phyloP scores from a whole-genome alignment of 2,888 invertebrate genomes.

The Orthosia cruda region DNA sequence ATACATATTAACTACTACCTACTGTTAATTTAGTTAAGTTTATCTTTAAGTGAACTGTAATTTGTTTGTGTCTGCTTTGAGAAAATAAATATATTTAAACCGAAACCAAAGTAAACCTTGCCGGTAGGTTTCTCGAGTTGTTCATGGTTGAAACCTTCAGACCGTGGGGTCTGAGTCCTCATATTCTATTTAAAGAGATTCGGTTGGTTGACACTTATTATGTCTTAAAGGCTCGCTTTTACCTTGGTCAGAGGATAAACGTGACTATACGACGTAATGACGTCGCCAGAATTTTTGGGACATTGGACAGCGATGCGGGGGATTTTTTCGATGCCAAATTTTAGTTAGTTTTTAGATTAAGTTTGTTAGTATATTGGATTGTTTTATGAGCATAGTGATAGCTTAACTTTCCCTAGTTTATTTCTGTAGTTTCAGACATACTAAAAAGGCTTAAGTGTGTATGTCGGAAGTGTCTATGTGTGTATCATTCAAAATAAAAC shows the following conservation, averaged over 20 bases:
- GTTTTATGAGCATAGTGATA: background rate
- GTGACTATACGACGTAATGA: background rate
- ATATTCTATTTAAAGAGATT: background rate
- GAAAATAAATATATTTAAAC: no score
- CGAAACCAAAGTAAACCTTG: no score
- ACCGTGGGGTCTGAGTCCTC: background rate
- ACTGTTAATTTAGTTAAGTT: no score
- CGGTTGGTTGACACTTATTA: background rate
- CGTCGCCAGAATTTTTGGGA: background rate
- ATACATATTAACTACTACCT: no score
- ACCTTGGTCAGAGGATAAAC: background rate
- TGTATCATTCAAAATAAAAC: constrained; percentile 46
- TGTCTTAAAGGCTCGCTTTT: background rate
- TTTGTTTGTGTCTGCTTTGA: no score
- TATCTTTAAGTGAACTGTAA: no score
- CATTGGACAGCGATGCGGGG: background rate
- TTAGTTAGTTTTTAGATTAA: background rate
- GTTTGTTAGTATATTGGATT: background rate
- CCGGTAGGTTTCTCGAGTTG: background rate
- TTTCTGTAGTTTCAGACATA: background rate
- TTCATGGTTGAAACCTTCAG: background rate
- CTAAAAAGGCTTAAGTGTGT: background rate
- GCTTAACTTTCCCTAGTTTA: background rate
- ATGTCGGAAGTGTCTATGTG: background rate
- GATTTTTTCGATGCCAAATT: background rate